These are phyloP conservation scores for Biston betularia DNA, from an alignment of 2,888 invertebrate genomes.

Conservation along the genomic window DNA sequence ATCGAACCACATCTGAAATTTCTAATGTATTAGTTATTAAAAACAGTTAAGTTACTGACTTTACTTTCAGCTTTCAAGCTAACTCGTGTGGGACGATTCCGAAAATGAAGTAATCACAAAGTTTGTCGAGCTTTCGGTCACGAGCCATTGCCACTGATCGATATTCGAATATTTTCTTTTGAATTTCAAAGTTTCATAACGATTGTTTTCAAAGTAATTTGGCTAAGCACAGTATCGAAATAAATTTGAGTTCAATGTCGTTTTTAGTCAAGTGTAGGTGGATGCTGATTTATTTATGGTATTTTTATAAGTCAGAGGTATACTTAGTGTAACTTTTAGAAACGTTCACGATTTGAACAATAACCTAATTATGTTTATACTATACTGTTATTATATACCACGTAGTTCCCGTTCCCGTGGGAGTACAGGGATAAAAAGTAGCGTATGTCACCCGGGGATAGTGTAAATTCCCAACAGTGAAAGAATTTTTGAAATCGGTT, in stretches of 20 bases:
- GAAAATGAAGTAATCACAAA: slow-evolving; percentile 66
- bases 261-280: slow-evolving; percentile 4
- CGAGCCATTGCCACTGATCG: slow-evolving; percentile 55
- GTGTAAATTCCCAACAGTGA: too few species aligned
- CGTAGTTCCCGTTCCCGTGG: too few species aligned
- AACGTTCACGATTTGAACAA: too few species aligned
- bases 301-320: too few species aligned
- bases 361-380: too few species aligned
- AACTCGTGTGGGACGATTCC: slow-evolving; percentile 53
- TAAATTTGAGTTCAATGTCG: slow-evolving; percentile 16
- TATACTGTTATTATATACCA: too few species aligned
- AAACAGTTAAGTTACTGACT: slow-evolving; percentile 7
- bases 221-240: slow-evolving; percentile 18
- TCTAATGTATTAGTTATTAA: background rate
- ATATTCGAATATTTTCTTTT: slow-evolving; percentile 49
- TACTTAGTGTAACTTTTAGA: too few species aligned
- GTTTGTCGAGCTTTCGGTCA: slow-evolving; percentile 52
- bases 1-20: too few species aligned
- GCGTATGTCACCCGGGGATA: too few species aligned
- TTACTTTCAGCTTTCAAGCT: slow-evolving; percentile 50
- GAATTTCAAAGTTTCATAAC: slow-evolving; percentile 40
- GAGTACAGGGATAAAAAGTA: too few species aligned
- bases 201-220: slow-evolving; percentile 25
- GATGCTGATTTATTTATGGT: background rate
- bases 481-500: too few species aligned